Base-by-base conservation (phyloP, 2,113 vertebrate genomes). In the Cnemophilus loriae region DNA sequence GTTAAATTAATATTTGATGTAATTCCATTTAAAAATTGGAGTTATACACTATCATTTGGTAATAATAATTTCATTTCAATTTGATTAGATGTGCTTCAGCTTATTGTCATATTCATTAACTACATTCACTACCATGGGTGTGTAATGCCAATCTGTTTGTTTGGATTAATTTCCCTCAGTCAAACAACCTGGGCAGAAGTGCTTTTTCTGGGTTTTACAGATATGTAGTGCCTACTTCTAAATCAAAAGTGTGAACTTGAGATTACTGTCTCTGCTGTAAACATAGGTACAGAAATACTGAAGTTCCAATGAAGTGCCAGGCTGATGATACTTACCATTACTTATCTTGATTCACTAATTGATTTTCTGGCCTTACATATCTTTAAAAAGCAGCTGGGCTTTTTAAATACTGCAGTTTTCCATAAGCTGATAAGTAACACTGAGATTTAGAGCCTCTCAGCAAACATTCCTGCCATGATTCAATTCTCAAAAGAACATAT, bases 301-400 rank as follows among this genome's bases (percentile, higher is more conserved):
- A 93, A 88, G 63, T 77, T 71, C 61, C 84, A 77, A 47, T 37
- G 55, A 92, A 76, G 39, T 70, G n/a, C 60, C 73, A 95, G 79
- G 52, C 75, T 96, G 77, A 46, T 90, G 32, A 33, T 94, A 92
- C 44, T 94, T 94, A 59, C 35, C 85, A 88, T 89, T 96, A 91
- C 32, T 94, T 96, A 84, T 49, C 82, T 87, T 81, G 79, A 97
- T 93, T 95, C 89, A 85, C 32, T 95, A 84, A 97, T 95, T 70
- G 89, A 97, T 98, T 97, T 97, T 97, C 94, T 97, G 86, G 69
- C 76, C 85, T 95, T 94, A 64, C 28, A 32, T 97, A 97, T 97
- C 95, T 97, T 71, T 82, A 84, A 95, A 92, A 97, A 87, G 16
- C 80, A 97, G 81, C 70, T 50, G 24, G 55, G 55, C 35, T 82